Conservation (phyloP, 1,140 invertebrate species). For the Trachymyrmex septentrionalis region DNA sequence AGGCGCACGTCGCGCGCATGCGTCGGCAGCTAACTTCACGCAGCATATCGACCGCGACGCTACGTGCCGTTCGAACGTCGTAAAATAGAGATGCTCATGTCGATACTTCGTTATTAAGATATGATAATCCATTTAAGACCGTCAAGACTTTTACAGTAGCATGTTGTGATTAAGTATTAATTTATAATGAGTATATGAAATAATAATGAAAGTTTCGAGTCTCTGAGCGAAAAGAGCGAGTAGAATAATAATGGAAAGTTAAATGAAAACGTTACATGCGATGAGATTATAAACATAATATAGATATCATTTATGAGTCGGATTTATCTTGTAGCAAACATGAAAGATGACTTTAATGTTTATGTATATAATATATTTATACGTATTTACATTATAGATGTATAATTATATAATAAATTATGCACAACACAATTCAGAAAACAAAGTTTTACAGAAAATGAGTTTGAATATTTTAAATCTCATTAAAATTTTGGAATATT, state of each 20-base stretch:
- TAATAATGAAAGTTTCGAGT: not conserved
- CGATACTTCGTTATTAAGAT: slow-evolving; percentile 37
- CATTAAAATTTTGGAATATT: too few relatives aligned
- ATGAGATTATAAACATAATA: not conserved
- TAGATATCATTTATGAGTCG: not conserved
- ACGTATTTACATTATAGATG: not conserved
- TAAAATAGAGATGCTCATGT: slow-evolving; percentile 15
- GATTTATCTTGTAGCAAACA: too few relatives aligned
- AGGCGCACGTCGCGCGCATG: slow-evolving; percentile 61
- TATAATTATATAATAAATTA: too few relatives aligned
- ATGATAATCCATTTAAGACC: slow-evolving; percentile 10
- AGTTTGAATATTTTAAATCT: too few relatives aligned
- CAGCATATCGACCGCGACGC: slow-evolving; percentile 66
- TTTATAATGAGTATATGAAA: not conserved
- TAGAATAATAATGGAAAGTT: not conserved
- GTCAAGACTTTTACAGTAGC: not conserved
- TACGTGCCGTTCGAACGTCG: slow-evolving; percentile 58
- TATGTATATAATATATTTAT: not conserved
- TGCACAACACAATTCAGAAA: too few relatives aligned
- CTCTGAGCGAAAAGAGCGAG: not conserved
- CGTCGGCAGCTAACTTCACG: slow-evolving; percentile 62
- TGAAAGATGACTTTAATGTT: too few relatives aligned
- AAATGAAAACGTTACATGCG: not conserved
- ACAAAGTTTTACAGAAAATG: too few relatives aligned
- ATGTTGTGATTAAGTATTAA: not conserved